Percentiles rank a stretch among this genome's conserved stretches.
Evolutionary conservation across 2,888 invertebrate genomes (phyloP).

Genomic region (Scaptomyza reducta): DNA sequence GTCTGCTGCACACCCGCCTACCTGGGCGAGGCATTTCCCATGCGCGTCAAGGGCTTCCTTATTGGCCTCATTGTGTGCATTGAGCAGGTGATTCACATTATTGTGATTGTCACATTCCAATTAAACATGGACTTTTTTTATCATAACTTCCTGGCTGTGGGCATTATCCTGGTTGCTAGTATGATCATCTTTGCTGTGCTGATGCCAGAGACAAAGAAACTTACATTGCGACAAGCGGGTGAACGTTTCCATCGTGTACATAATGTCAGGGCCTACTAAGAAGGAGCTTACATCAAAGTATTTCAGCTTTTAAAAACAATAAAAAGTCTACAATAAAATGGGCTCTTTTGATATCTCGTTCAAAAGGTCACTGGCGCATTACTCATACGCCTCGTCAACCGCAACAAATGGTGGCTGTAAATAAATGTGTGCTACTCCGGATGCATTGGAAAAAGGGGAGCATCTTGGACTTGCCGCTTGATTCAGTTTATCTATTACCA

Average conservation of each 20-base stretch:
- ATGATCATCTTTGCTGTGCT: conserved; percentile 44
- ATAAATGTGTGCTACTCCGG: background rate
- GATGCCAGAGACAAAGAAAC: conserved; percentile 63
- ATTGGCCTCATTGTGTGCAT: conserved; percentile 65
- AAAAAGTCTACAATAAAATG: background rate
- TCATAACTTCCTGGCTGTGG: conserved; percentile 54
- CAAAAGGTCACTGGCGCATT: conserved; percentile 11
- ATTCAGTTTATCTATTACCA: background rate
- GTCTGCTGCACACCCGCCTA: conserved; percentile 66
- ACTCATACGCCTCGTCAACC: conserved; percentile 22
- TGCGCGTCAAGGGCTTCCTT: conserved; percentile 66
- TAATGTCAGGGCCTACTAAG: conserved; percentile 54
- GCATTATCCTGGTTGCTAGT: conserved; percentile 54
- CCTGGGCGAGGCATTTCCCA: conserved; percentile 77
- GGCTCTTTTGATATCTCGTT: background rate
- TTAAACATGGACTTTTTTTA: conserved; percentile 3
- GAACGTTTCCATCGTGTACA: conserved; percentile 50
- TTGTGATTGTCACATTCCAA: conserved; percentile 48
- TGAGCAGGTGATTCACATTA: conserved; percentile 70
- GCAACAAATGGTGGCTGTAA: conserved; percentile 6
- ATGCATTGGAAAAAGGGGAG: no score
- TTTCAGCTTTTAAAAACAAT: background rate
- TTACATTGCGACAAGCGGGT: conserved; percentile 60
- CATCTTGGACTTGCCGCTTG: no score
- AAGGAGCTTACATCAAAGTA: conserved; percentile 1